Conservation (phyloP, 2,113 vertebrate genomes). For the Colaptes auratus region DNA sequence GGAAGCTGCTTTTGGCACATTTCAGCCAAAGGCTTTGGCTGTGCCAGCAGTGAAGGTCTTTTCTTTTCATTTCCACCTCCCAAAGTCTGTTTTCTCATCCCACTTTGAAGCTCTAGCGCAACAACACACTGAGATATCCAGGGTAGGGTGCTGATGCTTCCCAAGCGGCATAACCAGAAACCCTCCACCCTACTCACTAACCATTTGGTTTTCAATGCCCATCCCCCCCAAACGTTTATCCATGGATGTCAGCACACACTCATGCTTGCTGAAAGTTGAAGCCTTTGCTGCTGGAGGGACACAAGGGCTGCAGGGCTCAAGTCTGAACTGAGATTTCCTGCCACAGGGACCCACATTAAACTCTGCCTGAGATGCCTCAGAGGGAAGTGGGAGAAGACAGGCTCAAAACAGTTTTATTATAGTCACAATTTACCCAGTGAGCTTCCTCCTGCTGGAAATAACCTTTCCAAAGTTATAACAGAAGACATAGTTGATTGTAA, state of each 20-base stretch:
- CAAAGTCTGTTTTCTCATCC: neutral
- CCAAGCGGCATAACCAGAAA: neutral
- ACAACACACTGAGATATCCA: neutral
- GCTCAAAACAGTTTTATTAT: conserved; percentile 21
- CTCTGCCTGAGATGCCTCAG: neutral
- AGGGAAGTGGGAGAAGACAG: neutral
- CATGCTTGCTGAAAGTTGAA: fast-evolving
- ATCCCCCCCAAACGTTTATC: neutral
- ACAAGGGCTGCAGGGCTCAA: neutral
- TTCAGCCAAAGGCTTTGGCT: neutral
- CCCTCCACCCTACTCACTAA: fast-evolving
- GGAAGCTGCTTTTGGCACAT: neutral
- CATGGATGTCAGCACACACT: too few species aligned
- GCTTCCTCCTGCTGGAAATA: conserved; percentile 13
- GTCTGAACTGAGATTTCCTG: neutral
- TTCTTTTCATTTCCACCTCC: fast-evolving
- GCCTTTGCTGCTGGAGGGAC: neutral
- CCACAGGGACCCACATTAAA: neutral
- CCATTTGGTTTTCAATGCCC: neutral
- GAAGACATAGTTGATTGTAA: neutral
- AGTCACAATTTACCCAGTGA: neutral
- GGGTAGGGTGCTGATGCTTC: neutral
- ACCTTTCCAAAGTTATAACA: neutral
- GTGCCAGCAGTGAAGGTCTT: neutral
- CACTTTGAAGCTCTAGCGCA: neutral